Conservation (phyloP, 2,113 vertebrate species). For the Numenius arquata region DNA sequence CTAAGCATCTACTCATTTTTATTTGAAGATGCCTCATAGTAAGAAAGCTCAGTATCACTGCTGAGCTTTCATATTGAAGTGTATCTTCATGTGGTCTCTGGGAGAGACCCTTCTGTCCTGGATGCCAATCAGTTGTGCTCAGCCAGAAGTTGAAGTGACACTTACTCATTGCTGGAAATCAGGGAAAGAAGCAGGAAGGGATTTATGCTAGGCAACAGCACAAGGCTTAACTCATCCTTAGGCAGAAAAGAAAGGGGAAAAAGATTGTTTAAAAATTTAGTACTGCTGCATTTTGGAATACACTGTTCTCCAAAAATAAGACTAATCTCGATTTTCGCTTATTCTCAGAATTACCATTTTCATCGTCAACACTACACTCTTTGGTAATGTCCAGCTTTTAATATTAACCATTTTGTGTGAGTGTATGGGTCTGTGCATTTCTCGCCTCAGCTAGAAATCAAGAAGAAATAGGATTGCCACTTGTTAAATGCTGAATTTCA, state of each 20-base stretch:
- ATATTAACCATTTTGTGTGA: background rate
- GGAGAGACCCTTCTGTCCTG: constrained; percentile 20
- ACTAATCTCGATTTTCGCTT: background rate
- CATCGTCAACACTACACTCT: background rate
- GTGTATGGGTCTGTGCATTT: background rate
- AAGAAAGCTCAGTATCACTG: background rate
- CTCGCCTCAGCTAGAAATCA: background rate
- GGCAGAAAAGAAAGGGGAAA: background rate
- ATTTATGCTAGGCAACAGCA: constrained; percentile 12
- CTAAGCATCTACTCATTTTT: background rate
- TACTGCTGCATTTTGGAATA: background rate
- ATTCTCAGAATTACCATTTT: background rate
- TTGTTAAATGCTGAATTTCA: background rate
- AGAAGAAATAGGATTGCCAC: background rate
- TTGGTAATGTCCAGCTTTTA: background rate
- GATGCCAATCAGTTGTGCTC: constrained; percentile 23
- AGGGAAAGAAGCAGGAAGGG: background rate
- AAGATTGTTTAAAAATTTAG: background rate
- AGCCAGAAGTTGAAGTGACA: constrained; percentile 38
- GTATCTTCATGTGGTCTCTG: background rate
- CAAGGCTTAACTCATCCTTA: background rate
- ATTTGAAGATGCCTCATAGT: background rate
- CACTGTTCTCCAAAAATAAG: background rate
- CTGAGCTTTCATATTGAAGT: background rate
- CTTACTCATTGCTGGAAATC: constrained; percentile 29